These are phyloP conservation scores for Etia nguti DNA, from an alignment of 2,113 vertebrate genomes.

Conservation along the genomic window DNA sequence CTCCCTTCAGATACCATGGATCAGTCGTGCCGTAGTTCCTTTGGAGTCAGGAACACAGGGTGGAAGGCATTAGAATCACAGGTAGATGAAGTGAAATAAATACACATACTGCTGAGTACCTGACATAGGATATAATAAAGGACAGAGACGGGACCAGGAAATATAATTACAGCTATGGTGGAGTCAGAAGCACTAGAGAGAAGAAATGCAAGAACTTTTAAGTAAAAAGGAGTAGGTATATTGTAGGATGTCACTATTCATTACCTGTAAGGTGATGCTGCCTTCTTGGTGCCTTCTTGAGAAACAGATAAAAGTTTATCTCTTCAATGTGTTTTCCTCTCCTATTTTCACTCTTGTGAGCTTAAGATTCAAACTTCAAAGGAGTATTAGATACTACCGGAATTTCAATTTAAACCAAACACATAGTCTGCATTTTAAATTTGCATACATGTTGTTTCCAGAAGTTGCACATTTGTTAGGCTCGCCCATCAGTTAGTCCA, in stretches of 20 bases:
- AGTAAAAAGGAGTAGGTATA: neutral
- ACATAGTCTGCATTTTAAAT: neutral
- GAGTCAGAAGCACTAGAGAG: neutral
- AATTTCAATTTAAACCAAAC: slow-evolving; percentile 7
- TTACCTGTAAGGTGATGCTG: slow-evolving; percentile 30
- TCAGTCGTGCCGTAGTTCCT: neutral
- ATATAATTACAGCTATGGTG: neutral
- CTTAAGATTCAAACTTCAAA: slow-evolving; percentile 53
- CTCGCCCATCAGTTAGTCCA: neutral
- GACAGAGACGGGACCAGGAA: neutral
- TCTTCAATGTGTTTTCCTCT: slow-evolving; percentile 22
- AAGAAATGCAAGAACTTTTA: neutral
- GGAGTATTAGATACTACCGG: neutral
- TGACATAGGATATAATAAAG: neutral
- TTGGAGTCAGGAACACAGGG: neutral
- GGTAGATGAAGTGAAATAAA: neutral
- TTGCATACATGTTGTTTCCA: neutral
- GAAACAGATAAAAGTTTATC: slow-evolving; percentile 34
- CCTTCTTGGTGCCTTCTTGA: neutral
- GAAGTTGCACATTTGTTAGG: neutral
- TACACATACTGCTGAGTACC: neutral
- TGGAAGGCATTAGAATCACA: neutral
- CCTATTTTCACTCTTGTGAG: slow-evolving; percentile 5
- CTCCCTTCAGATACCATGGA: slow-evolving; percentile 1
- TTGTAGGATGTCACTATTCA: slow-evolving; percentile 3